Evolutionary conservation across 2,113 vertebrate genomes (phyloP).

Genomic region (Hippocampus abdominalis): DNA sequence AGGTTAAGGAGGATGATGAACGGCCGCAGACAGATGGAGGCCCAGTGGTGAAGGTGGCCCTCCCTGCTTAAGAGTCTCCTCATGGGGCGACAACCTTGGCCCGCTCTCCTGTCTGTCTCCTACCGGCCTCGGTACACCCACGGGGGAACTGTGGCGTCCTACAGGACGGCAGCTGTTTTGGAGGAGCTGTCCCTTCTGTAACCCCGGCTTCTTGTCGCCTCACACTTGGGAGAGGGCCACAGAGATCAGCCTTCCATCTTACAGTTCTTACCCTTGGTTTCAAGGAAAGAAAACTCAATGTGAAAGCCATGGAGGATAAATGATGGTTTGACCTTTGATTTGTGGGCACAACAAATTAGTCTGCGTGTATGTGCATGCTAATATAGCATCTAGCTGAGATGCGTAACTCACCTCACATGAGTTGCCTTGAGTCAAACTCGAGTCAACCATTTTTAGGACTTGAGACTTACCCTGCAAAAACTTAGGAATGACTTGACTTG

Average conservation of each 20-base stretch:
- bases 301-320: conserved; percentile 23
- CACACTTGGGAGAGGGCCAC: conserved; percentile 31
- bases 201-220: conserved; percentile 42
- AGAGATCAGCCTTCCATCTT: conserved; percentile 31
- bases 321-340: background rate
- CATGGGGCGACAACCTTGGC: conserved; percentile 53
- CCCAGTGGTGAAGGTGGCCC: conserved; percentile 48
- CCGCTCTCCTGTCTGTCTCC: conserved; percentile 36
- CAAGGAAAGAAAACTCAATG: conserved; percentile 7
- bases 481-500: background rate
- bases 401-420: background rate
- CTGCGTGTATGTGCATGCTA: conserved; percentile 4
- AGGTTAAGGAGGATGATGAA: conserved; percentile 25
- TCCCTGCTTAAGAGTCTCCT: conserved; percentile 42
- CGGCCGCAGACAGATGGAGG: conserved; percentile 62
- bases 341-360: background rate
- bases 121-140: conserved; percentile 38
- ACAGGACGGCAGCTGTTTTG: conserved; percentile 71
- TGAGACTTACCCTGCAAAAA: background rate
- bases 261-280: conserved; percentile 6
- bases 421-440: background rate
- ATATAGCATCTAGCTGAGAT: background rate
- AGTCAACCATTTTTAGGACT: background rate
- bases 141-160: conserved; percentile 59
- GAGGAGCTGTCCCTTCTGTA: conserved; percentile 36